These are phyloP conservation scores for Tautogolabrus adspersus DNA, from an alignment of 2,113 vertebrate species.

Conservation along the genomic window DNA sequence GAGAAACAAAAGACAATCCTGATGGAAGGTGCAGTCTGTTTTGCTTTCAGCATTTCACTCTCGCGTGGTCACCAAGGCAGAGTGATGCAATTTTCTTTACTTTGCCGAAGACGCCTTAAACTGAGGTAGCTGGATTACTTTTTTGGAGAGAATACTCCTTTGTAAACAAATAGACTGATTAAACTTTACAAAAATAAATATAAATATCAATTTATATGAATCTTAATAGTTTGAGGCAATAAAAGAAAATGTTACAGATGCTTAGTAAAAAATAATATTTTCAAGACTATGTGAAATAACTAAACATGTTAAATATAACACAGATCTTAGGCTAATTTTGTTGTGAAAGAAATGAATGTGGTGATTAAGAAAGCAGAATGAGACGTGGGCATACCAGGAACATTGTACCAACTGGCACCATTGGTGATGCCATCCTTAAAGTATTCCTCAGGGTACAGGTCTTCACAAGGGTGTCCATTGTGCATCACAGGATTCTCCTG, in stretches of 20 bases:
- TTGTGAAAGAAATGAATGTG: background rate
- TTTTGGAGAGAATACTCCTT: background rate
- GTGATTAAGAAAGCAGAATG: background rate
- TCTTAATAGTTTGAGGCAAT: background rate
- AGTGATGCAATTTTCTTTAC: background rate
- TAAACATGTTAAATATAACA: background rate
- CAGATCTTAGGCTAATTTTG: background rate
- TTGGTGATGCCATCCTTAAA: slow-evolving; percentile 96
- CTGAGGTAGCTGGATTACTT: too few species aligned
- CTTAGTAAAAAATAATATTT: background rate
- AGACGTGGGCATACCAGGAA: slow-evolving; percentile 86
- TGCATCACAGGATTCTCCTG: slow-evolving; percentile 94
- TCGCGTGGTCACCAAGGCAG: too few species aligned
- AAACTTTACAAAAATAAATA: background rate
- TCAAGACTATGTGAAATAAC: background rate
- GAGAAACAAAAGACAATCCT: background rate
- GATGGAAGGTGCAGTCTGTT: background rate
- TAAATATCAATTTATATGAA: background rate
- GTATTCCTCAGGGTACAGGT: slow-evolving; percentile 88
- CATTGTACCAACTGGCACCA: slow-evolving; percentile 96
- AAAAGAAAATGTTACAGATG: background rate
- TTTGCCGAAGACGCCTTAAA: too few species aligned
- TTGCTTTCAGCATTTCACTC: background rate
- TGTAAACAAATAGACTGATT: background rate
- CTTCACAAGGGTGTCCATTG: slow-evolving; percentile 90